Base-by-base conservation (phyloP, 2,888 invertebrate species). In the Polia nebulosa region DNA sequence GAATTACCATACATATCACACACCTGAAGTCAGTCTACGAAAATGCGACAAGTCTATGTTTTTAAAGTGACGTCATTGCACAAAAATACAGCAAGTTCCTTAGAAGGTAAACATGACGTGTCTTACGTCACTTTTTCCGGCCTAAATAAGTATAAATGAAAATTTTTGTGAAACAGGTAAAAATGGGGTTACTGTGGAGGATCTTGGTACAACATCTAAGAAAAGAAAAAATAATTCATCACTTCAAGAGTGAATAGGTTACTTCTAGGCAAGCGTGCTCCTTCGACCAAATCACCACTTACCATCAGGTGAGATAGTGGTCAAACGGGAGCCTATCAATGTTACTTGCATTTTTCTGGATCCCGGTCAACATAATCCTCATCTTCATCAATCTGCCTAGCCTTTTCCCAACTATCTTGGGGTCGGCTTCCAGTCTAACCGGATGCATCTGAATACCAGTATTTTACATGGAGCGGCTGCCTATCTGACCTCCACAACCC, bases 11-110 rank as follows among this genome's bases (percentile, higher is more conserved):
- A 63, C 45, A 49, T 62, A 68, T 56, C 36, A 45, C 56, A 62
- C 32, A 52, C 63, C 60, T 72, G 79, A n/a, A 80, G 27, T 71
- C 64, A 75, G 58, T 66, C 34, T 47, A 75, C 52, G 76, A 62
- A 78, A 75, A 79, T 56, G 67, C 41, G 44, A 55, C 60, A 58
- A 55, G 62, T 3, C 6, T 44, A 29, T 59, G 58, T 60, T 68
- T 59, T 56, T 74, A 41, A 59, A 65, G 29, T 56, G 71, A 60
- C 58, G 52, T 62, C 65, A 62, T 71, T 70, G 51, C 47, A 52
- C 51, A 56, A 71, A 70, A 80, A 75, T 58, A 5, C 3, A 39
- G 11, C 36, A 49, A 44, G 59, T 49, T 47, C 63, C 27, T 45
- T 49, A 17, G 29, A 47, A n/a, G 55, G 45, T 45, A 49, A 34